phyloP scores from a whole-genome alignment of 2,113 vertebrate genomes.

The Tupaia tana region DNA sequence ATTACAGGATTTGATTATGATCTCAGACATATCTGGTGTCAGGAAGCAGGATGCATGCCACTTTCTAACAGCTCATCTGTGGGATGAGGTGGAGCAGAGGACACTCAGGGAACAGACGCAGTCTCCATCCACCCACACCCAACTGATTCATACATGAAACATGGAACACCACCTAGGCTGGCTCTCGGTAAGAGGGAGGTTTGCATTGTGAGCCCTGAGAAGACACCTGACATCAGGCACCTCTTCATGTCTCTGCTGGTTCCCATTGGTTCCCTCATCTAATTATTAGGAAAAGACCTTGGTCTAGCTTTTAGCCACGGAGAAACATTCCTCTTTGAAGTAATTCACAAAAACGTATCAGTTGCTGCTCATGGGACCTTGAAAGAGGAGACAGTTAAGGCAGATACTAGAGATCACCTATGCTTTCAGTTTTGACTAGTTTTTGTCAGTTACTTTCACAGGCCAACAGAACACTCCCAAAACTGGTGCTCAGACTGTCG shows the following conservation, averaged over 20 bases:
- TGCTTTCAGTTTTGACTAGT: neutral
- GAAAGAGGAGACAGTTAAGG: neutral
- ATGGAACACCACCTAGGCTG: neutral
- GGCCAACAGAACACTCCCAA: neutral
- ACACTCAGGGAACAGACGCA: neutral
- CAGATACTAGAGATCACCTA: neutral
- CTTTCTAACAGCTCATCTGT: neutral
- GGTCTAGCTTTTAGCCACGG: neutral
- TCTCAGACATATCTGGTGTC: neutral
- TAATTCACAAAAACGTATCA: neutral
- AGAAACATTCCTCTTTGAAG: neutral
- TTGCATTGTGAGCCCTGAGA: neutral
- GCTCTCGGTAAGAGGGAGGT: neutral
- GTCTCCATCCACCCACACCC: neutral
- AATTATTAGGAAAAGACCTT: slow-evolving; percentile 1
- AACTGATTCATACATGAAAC: neutral
- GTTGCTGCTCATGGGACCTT: neutral
- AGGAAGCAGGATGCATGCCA: neutral
- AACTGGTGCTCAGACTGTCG: neutral
- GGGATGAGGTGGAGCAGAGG: neutral
- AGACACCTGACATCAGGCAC: neutral
- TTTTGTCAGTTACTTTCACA: neutral
- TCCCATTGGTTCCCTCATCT: neutral
- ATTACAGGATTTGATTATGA: neutral
- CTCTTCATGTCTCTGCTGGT: neutral